Evolutionary conservation across 2,797 vertebrate genomes (phyloP).

Genomic region (Anguilla anguilla): DNA sequence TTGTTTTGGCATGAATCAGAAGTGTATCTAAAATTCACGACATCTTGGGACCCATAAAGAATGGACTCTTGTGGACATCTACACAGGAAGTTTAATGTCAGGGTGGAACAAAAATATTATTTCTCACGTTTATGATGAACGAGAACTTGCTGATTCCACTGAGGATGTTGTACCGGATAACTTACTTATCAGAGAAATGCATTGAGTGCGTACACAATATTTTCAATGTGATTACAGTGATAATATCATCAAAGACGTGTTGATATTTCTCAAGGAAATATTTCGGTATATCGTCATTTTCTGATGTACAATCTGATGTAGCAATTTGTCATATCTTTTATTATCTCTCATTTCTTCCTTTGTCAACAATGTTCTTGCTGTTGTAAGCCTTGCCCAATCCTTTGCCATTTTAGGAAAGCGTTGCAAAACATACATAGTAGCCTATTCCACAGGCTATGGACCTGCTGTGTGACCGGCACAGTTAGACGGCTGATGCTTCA

Average conservation of each 20-base stretch:
- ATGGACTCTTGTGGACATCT: not conserved
- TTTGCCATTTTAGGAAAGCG: no score
- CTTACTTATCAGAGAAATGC: not conserved
- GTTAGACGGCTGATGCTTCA: not conserved
- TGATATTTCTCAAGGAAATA: not conserved
- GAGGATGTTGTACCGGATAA: not conserved
- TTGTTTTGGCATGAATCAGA: not conserved
- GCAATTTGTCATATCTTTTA: not conserved
- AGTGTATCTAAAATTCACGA: not conserved
- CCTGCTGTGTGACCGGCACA: not conserved
- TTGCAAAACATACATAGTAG: not conserved
- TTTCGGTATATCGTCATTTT: not conserved
- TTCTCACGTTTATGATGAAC: not conserved
- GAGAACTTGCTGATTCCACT: no score
- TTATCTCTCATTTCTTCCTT: no score
- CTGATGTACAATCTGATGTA: not conserved
- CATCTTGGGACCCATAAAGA: not conserved
- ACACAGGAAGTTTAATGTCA: slow-evolving; percentile 8
- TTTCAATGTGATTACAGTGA: not conserved
- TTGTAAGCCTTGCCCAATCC: not conserved
- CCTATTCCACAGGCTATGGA: not conserved
- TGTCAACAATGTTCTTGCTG: no score
- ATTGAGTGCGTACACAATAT: not conserved
- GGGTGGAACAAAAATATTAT: not conserved
- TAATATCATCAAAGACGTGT: not conserved